A percentile compares a stretch with the other conserved stretches of the same genome.
These are phyloP conservation scores for Drosophila basisetae DNA, from an alignment of 2,888 invertebrate species.

Conservation along the genomic window DNA sequence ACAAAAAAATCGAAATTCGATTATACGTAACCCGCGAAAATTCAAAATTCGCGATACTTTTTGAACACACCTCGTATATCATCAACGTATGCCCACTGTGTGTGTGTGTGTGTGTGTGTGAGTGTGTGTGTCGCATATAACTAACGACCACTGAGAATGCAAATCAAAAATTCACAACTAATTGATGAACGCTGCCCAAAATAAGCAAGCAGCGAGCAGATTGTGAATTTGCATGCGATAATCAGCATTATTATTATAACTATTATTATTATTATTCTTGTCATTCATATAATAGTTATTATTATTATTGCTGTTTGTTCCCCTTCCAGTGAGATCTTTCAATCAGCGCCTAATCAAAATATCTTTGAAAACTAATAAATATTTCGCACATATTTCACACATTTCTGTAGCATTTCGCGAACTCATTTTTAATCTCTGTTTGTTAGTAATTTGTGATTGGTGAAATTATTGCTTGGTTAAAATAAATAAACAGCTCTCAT, in stretches of 20 bases:
- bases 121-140: slow-evolving; percentile 8
- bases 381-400: not conserved
- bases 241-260: not conserved
- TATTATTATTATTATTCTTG: not conserved
- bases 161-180: slow-evolving; percentile 32
- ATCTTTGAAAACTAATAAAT: not conserved
- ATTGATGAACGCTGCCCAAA: slow-evolving; percentile 29
- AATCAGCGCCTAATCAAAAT: not conserved
- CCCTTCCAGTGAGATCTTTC: not conserved
- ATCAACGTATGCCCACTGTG: slow-evolving; percentile 20
- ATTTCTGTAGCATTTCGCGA: not conserved
- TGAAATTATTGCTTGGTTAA: not conserved
- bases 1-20: too few species aligned
- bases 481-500: not conserved
- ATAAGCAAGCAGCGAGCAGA: slow-evolving; percentile 8
- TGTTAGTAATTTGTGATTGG: not conserved
- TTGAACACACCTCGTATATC: slow-evolving; percentile 13
- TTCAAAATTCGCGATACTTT: too few species aligned
- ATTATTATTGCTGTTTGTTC: not conserved
- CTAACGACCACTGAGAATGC: slow-evolving; percentile 27
- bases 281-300: not conserved
- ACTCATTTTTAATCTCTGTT: not conserved
- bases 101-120: not conserved
- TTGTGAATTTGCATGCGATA: not conserved
- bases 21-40: too few species aligned